A percentile compares a stretch with the other conserved stretches of the same genome.
phyloP scores from a whole-genome alignment of 2,113 vertebrate genomes.

The Cynopterus brachyotis region DNA sequence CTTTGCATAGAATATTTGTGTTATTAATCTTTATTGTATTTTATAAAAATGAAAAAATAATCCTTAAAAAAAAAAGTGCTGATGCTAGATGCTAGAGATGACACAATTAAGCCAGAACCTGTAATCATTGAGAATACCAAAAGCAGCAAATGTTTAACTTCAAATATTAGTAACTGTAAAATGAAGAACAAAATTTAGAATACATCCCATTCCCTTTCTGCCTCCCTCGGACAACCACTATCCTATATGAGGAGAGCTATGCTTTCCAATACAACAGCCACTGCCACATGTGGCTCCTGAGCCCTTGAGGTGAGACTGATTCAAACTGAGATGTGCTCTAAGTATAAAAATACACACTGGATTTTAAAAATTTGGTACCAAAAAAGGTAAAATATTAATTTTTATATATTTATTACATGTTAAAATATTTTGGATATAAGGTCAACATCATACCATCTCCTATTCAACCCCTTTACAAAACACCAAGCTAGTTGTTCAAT shows the following conservation, averaged over 20 bases:
- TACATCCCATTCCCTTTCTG: background rate
- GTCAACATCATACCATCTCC: background rate
- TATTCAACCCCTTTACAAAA: conserved; percentile 17
- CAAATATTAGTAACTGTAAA: background rate
- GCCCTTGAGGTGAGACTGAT: background rate
- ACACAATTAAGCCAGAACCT: background rate
- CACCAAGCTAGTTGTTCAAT: background rate
- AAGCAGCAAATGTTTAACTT: background rate
- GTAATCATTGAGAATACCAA: background rate
- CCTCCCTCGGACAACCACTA: background rate
- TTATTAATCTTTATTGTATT: background rate
- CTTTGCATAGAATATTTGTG: background rate
- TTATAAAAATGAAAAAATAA: conserved; percentile 17
- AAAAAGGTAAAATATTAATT: background rate
- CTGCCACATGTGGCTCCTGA: background rate
- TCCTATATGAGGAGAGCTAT: background rate
- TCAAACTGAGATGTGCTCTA: background rate
- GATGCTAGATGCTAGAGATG: background rate
- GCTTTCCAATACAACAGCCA: background rate
- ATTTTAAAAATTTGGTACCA: background rate
- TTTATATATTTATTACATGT: background rate
- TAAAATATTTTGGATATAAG: background rate
- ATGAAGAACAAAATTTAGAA: conserved; percentile 1
- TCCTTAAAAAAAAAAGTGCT: background rate
- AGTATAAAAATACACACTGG: background rate